Conservation (phyloP, 2,888 invertebrate genomes). For the Halictus ligatus region DNA sequence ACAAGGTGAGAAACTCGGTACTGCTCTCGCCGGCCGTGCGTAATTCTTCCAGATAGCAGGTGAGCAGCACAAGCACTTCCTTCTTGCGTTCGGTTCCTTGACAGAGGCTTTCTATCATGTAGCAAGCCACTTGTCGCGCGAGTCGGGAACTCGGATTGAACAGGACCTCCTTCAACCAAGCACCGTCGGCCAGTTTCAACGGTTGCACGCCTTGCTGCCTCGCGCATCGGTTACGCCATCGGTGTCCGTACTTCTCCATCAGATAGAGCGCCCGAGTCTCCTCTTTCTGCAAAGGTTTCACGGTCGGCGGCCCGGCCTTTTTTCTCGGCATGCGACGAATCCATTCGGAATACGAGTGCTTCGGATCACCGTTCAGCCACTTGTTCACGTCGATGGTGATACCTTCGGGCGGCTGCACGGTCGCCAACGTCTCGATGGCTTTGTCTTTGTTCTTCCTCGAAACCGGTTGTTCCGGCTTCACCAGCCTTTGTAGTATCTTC, state of each 20-base stretch:
- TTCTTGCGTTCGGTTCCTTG: slow-evolving; percentile 89
- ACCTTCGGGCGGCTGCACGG: slow-evolving; percentile 86
- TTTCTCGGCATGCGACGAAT: slow-evolving; percentile 87
- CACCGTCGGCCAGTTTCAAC: slow-evolving; percentile 88
- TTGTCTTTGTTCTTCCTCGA: slow-evolving; percentile 85
- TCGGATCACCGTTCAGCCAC: slow-evolving; percentile 90
- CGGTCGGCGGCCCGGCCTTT: slow-evolving; percentile 71
- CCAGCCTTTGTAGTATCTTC: slow-evolving; percentile 94
- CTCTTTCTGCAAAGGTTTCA: slow-evolving; percentile 78
- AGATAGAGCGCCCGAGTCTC: slow-evolving; percentile 86
- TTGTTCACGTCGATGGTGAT: slow-evolving; percentile 90
- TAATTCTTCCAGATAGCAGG: slow-evolving; percentile 94
- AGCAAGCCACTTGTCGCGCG: slow-evolving; percentile 95
- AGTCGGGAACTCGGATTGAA: slow-evolving; percentile 96
- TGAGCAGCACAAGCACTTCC: slow-evolving; percentile 93
- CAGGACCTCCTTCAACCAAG: slow-evolving; percentile 96
- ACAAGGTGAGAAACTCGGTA: slow-evolving; percentile 94
- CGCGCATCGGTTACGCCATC: slow-evolving; percentile 86
- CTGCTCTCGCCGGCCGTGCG: slow-evolving; percentile 96
- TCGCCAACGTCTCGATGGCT: slow-evolving; percentile 85
- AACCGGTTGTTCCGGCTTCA: slow-evolving; percentile 88
- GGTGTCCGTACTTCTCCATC: slow-evolving; percentile 90
- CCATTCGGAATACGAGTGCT: slow-evolving; percentile 91
- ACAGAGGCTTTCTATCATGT: slow-evolving; percentile 94
- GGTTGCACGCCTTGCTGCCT: slow-evolving; percentile 86